phyloP scores from a whole-genome alignment of 2,888 invertebrate species.

The Eurytoma adleriae region DNA sequence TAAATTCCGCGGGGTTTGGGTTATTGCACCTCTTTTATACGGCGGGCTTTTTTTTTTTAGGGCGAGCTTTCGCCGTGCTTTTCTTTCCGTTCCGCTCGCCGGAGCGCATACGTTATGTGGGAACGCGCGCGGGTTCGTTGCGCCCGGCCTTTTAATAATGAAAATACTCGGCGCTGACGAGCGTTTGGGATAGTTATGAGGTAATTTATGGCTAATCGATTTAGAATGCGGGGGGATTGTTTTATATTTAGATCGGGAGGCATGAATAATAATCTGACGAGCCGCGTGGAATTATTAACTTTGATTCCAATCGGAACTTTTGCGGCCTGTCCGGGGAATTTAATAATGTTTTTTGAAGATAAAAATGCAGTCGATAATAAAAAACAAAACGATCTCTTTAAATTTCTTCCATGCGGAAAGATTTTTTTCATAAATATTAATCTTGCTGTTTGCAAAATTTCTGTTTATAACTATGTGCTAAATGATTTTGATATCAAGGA shows the following conservation, averaged over 20 bases:
- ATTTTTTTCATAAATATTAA: no score
- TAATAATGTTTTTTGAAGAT: no score
- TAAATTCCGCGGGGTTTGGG: slow-evolving; percentile 31
- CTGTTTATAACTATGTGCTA: no score
- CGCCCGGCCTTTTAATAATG: slow-evolving; percentile 21
- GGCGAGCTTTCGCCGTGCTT: not conserved
- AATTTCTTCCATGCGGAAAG: no score
- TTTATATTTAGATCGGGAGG: slow-evolving; percentile 13
- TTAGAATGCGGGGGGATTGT: slow-evolving; percentile 12
- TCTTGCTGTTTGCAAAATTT: no score
- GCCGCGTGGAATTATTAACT: not conserved
- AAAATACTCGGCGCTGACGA: not conserved
- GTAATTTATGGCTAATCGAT: slow-evolving; percentile 39
- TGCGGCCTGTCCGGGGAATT: no score
- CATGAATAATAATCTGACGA: slow-evolving; percentile 5
- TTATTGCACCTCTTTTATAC: slow-evolving; percentile 39
- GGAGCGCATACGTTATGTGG: not conserved
- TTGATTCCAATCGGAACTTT: not conserved
- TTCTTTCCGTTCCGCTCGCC: not conserved
- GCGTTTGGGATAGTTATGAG: not conserved
- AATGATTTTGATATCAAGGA: no score
- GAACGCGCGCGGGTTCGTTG: not conserved
- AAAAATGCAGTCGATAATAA: no score
- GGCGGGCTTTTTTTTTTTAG: not conserved
- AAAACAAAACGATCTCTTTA: no score